A percentile compares a stretch with the other conserved stretches of the same genome.
Evolutionary conservation across 2,113 vertebrate genomes (phyloP).

Genomic region (Gambusia holbrooki): DNA sequence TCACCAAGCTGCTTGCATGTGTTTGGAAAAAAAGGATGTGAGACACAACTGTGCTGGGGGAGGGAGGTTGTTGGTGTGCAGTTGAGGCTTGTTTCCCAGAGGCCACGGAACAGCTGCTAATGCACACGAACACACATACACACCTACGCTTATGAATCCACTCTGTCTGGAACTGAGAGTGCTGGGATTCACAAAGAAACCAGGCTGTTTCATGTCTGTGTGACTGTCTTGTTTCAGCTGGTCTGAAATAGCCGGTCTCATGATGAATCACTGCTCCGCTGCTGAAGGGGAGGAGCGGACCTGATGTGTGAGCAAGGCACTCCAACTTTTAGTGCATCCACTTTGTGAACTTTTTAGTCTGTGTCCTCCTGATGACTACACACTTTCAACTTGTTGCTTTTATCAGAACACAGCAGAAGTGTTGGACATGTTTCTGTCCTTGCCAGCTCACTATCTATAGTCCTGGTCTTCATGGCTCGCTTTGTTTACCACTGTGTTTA

Average conservation of each 20-base stretch:
- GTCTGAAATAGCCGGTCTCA: slow-evolving; percentile 66
- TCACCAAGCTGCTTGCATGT: slow-evolving; percentile 32
- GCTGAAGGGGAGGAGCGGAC: slow-evolving; percentile 47
- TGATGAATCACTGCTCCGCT: slow-evolving; percentile 63
- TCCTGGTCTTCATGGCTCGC: not conserved
- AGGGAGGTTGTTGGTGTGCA: slow-evolving; percentile 33
- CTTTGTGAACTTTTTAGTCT: slow-evolving; percentile 57
- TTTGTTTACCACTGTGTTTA: slow-evolving; percentile 37
- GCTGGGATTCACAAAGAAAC: slow-evolving; percentile 60
- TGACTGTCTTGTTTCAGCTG: slow-evolving; percentile 65
- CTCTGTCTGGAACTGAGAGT: slow-evolving; percentile 62
- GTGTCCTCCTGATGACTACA: slow-evolving; percentile 25
- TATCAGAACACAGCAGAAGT: slow-evolving; percentile 17
- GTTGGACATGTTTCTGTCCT: slow-evolving; percentile 21
- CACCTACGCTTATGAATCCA: slow-evolving; percentile 21
- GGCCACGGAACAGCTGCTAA: slow-evolving; percentile 67
- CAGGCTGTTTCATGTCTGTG: slow-evolving; percentile 62
- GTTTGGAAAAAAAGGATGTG: slow-evolving; percentile 66
- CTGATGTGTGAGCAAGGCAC: slow-evolving; percentile 34
- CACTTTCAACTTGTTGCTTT: slow-evolving; percentile 39
- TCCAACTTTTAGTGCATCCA: slow-evolving; percentile 56
- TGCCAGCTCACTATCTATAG: slow-evolving; percentile 7
- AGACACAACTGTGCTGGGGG: slow-evolving; percentile 47
- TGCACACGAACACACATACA: slow-evolving; percentile 26
- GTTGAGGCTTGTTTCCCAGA: slow-evolving; percentile 60